Base-by-base conservation (phyloP, 2,797 vertebrate genomes). In the Astyanax mexicanus region DNA sequence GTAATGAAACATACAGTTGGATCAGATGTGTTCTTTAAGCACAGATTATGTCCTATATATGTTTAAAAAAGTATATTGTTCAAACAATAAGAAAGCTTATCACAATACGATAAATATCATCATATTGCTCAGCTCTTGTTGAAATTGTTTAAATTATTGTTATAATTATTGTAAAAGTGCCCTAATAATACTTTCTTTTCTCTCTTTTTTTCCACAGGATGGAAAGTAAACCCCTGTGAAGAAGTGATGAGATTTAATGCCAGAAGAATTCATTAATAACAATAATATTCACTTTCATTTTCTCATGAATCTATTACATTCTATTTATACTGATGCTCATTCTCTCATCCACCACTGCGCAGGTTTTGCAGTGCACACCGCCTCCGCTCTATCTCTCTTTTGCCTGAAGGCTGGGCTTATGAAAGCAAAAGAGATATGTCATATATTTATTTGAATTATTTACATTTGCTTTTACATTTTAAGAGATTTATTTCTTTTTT, bases 321-420 rank as follows among this genome's bases (percentile, higher is more conserved):
- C 3, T 4, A 52, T 29, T 51, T 62, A 23, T 35, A 51, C 11
- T 15, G n/a, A 60, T 66, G n/a, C 29, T 25, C 17, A 23, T 38
- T 74, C 42, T 60, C 21, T 67, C 17, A 74, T 74, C 72, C 9
- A 15, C 27, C 9, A 23, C 27, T 32, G 58, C 73, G 55, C 19
- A 54, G 25, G 27, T 44, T 69, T 42, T 37, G 45, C 7, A 10
- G 13, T 54, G 35, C 37, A 27, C 55, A 37, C 3, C 52, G 23
- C 9, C 44, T 27, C n/a, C 44, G 38, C 17, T 15, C 15, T 49
- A 21, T 13, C 32, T 11, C 15, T 67, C 54, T 55, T 61, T 76
- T 74, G 81, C 74, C 58, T 69, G 80, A 70, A 52, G 72, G 69
- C 0, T 2, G 17, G 25, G 40, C 76, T 67, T 27, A 81, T 81